phyloP scores from a whole-genome alignment of 2,888 invertebrate genomes.

The Tipula unca region DNA sequence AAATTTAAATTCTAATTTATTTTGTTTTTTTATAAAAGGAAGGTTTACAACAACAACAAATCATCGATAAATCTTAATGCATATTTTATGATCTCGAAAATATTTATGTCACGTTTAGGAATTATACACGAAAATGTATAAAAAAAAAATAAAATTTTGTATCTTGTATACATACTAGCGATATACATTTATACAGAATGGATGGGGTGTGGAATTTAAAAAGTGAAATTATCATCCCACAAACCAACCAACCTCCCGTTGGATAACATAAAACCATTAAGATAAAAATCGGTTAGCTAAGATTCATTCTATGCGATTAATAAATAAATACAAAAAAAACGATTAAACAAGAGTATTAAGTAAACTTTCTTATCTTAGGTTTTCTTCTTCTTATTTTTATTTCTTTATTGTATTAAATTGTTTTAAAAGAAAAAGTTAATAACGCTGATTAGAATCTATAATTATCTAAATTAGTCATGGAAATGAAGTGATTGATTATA shows the following conservation, averaged over 20 bases:
- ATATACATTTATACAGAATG: too few relatives aligned
- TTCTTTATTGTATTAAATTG: too few relatives aligned
- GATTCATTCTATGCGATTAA: background rate
- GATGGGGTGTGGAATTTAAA: background rate
- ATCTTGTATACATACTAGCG: background rate
- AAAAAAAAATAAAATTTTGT: background rate
- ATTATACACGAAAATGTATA: background rate
- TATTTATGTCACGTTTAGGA: background rate
- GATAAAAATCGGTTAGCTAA: background rate
- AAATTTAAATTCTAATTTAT: background rate
- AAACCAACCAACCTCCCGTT: background rate
- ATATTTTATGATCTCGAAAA: background rate
- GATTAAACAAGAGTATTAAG: background rate
- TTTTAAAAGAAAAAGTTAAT: background rate
- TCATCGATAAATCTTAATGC: background rate
- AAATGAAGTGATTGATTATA: background rate
- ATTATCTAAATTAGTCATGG: background rate
- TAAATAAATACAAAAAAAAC: background rate
- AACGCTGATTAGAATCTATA: background rate
- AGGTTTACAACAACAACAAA: background rate
- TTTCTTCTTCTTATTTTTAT: background rate
- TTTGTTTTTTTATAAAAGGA: background rate
- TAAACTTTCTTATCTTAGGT: background rate
- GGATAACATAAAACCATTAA: background rate
- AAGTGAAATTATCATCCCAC: background rate